A percentile compares a stretch with the other conserved stretches of the same genome.
phyloP scores from a whole-genome alignment of 2,888 invertebrate genomes.

The Diabrotica balteata region DNA sequence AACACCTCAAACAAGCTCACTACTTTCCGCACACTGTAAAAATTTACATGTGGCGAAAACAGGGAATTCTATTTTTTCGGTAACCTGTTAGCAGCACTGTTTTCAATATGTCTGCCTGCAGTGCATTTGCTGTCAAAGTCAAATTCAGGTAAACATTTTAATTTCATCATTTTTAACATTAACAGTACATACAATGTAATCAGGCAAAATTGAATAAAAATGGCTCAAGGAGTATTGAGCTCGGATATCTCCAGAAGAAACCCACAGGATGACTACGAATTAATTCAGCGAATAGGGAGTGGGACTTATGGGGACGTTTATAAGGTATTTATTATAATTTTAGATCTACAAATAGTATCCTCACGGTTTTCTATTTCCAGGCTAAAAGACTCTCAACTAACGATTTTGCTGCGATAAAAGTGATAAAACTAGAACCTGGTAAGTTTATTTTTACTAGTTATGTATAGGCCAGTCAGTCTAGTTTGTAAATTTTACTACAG shows the following conservation, averaged over 20 bases:
- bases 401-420: conserved; percentile 98
- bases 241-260: conserved; percentile 94
- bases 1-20: neutral
- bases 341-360: conserved; percentile 11
- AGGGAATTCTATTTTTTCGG: conserved; percentile 19
- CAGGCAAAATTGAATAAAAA: conserved; percentile 48
- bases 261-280: conserved; percentile 98
- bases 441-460: conserved; percentile 42
- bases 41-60: conserved; percentile 4
- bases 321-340: conserved; percentile 71
- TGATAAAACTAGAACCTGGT: conserved; percentile 97
- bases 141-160: conserved; percentile 59
- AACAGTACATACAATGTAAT: conserved; percentile 41
- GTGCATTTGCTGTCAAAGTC: conserved; percentile 57
- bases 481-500: too few species aligned
- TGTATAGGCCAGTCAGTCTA: too few species aligned
- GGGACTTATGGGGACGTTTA: conserved; percentile 99
- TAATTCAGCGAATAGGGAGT: conserved; percentile 98
- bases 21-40: conserved; percentile 1
- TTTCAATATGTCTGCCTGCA: conserved; percentile 43
- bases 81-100: conserved; percentile 26
- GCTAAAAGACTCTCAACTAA: conserved; percentile 92
- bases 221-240: conserved; percentile 83
- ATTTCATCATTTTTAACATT: conserved; percentile 34
- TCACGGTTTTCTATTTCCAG: conserved; percentile 63